Conservation (phyloP, 2,113 vertebrate species). For the Hippocampus zosterae region DNA sequence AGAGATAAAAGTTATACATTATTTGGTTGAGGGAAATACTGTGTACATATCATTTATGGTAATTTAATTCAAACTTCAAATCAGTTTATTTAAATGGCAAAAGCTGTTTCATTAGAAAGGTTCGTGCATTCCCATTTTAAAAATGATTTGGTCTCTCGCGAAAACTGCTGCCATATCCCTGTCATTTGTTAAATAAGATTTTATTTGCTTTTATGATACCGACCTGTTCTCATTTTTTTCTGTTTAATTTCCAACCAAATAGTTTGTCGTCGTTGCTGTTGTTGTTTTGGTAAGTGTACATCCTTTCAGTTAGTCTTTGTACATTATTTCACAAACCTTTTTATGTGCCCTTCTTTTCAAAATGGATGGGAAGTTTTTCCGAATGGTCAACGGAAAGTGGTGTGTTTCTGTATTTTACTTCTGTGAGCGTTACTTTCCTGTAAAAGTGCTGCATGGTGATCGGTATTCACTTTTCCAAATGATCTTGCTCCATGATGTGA, state of each 20-base stretch:
- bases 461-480: slow-evolving; percentile 61
- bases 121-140: background rate
- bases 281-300: background rate
- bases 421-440: slow-evolving; percentile 79
- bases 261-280: background rate
- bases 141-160: slow-evolving; percentile 5
- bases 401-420: slow-evolving; percentile 72
- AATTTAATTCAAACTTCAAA: background rate
- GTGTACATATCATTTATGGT: background rate
- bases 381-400: slow-evolving; percentile 73
- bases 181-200: background rate
- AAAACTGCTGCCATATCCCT: background rate
- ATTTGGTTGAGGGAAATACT: background rate
- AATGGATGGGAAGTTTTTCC: slow-evolving; percentile 67
- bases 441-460: slow-evolving; percentile 82
- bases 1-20: background rate
- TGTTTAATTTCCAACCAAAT: slow-evolving; percentile 19
- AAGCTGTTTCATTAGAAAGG: slow-evolving; percentile 9
- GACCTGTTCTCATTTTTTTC: slow-evolving; percentile 19
- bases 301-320: background rate
- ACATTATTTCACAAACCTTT: background rate
- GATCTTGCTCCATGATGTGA: slow-evolving; percentile 78
- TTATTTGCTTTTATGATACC: slow-evolving; percentile 30
- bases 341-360: slow-evolving; percentile 21
- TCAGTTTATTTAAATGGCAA: background rate